Conservation (phyloP, 2,888 invertebrate species). For the Neria commutata region DNA sequence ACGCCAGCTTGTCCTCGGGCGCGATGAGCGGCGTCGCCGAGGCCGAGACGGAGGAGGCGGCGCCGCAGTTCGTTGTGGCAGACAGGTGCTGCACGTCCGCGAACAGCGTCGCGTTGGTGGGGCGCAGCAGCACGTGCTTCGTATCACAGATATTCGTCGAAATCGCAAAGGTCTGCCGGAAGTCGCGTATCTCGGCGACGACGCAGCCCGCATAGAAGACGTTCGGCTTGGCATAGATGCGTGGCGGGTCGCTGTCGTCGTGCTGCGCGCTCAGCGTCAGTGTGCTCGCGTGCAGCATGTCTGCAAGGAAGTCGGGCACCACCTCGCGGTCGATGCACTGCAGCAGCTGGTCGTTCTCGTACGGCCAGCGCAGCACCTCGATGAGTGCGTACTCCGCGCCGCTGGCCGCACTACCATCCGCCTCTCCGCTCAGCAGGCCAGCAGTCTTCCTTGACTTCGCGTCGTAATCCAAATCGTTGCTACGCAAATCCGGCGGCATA, state of each 20-base stretch:
- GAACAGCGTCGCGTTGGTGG: constrained; percentile 78
- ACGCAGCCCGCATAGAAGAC: constrained; percentile 92
- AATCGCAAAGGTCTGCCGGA: constrained; percentile 79
- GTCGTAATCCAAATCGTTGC: background rate
- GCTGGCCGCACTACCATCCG: constrained; percentile 2
- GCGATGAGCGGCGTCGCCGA: constrained; percentile 25
- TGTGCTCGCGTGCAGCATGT: constrained; percentile 81
- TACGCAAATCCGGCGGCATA: constrained; percentile 32
- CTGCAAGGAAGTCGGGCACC: constrained; percentile 84
- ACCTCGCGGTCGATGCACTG: constrained; percentile 90
- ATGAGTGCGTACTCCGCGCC: constrained; percentile 69
- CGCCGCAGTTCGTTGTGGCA: constrained; percentile 27
- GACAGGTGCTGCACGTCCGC: constrained; percentile 63
- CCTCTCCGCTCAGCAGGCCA: background rate
- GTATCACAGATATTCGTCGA: constrained; percentile 77
- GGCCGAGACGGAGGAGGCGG: constrained; percentile 24
- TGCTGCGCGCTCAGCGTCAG: constrained; percentile 44
- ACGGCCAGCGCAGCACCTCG: constrained; percentile 83
- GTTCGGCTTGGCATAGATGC: constrained; percentile 66
- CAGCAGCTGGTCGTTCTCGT: constrained; percentile 86
- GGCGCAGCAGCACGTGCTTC: constrained; percentile 85
- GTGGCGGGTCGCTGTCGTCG: constrained; percentile 49
- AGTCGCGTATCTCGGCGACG: constrained; percentile 89
- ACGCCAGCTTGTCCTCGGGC: constrained; percentile 55
- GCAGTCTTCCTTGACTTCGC: background rate